Evolutionary conservation across 2,797 vertebrate species (phyloP), one percentile per base, ranked within the genome.

Genomic region (Phalanger gymnotis): DNA sequence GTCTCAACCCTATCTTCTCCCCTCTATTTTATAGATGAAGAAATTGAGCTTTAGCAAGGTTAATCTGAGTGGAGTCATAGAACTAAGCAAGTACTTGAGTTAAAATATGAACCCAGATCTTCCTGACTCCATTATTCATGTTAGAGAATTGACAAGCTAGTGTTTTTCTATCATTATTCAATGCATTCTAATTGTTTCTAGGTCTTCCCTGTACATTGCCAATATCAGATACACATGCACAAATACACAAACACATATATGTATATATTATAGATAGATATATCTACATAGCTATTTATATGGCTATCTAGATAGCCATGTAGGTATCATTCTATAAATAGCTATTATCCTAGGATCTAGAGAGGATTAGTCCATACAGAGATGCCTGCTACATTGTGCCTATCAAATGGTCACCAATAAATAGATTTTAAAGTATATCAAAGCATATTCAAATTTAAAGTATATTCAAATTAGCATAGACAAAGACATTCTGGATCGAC

Each of bases 261-360:
- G 14, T 5, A 66, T n/a, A 34, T 16, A 66, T n/a, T 73, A 73
- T 73, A 22, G 16, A 28, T 28, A 30, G 31, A 87, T 40, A 73
- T 40, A 40, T 87, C 40, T 87, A 87, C 22, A 87, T 27, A 87
- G 22, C 40, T 81, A 47, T 47, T 4, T 47, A 81, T 3, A 40
- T 66, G 13, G 34, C n/a, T n/a, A 40, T 73, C 34, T 19, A n/a
- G 34, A 40, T n/a, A 73, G 14, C 16, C 4, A 19, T 89, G 47
- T 92, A 56, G 66, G 16, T 94, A 93, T 61, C 90, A 92, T 92
- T 94, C 54, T 87, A 27, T 12, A 87, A 4, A 81, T 40, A 51
- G 25, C 7, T 56, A 61, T 53, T 90, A 4, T 95, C 92, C 51
- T 91, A 95, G 94, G 94, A 91, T 93, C 12, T 94, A 81, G n/a